These are phyloP conservation scores for Eonycteris spelaea DNA, from an alignment of 2,113 vertebrate species.

Conservation along the genomic window DNA sequence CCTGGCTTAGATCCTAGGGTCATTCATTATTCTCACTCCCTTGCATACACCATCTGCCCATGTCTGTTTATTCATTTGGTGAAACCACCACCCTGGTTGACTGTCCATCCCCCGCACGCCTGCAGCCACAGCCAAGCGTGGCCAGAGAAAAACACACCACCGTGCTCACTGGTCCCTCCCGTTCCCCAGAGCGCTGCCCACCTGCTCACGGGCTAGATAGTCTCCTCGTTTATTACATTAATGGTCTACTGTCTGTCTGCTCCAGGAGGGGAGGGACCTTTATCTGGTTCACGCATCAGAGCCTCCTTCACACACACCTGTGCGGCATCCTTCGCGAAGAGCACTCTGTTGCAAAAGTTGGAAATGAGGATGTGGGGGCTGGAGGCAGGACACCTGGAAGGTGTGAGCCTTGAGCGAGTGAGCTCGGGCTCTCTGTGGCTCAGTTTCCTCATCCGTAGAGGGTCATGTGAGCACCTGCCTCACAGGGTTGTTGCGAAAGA, in stretches of 20 bases:
- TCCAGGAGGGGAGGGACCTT: not conserved
- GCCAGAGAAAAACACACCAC: not conserved
- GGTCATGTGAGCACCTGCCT: not conserved
- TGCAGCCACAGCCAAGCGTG: accelerated
- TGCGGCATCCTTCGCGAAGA: not conserved
- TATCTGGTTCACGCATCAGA: not conserved
- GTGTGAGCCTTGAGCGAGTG: not conserved
- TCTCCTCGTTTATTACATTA: not conserved
- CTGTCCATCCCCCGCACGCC: not conserved
- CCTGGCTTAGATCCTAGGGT: not conserved
- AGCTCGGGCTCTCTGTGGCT: not conserved
- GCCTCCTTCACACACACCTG: not conserved
- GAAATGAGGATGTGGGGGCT: not conserved
- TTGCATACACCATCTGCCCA: not conserved
- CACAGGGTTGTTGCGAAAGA: not conserved
- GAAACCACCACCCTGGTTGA: not conserved
- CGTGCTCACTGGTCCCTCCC: accelerated
- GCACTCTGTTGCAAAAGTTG: not conserved
- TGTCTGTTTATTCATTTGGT: not conserved
- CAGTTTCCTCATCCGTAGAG: not conserved
- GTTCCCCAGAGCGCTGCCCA: accelerated
- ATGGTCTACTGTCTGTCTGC: not conserved
- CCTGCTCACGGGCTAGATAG: accelerated
- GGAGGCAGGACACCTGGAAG: not conserved
- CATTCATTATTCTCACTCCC: not conserved